phyloP scores from a whole-genome alignment of 92 coral and sea anemone species.

The Porites evermanni region DNA sequence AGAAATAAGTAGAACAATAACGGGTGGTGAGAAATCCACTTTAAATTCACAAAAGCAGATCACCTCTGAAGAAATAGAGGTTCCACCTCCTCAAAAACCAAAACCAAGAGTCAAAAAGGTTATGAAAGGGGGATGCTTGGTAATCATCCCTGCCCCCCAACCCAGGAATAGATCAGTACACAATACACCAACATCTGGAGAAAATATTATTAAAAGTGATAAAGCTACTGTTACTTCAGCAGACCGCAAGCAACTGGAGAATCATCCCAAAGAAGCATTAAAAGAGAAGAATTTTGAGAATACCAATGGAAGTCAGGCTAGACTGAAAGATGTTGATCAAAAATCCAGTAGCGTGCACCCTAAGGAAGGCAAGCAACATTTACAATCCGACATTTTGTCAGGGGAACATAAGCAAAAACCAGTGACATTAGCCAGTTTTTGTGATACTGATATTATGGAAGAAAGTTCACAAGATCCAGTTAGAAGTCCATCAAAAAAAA shows the following conservation, averaged over 20 bases:
- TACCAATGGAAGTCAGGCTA: not conserved
- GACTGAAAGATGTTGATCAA: not conserved
- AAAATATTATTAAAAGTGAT: not conserved
- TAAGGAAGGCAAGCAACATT: not conserved
- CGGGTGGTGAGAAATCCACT: not conserved
- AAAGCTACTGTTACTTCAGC: not conserved
- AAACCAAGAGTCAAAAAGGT: slow-evolving; percentile 73
- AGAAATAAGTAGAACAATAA: not conserved
- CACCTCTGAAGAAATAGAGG: not conserved
- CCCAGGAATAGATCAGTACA: slow-evolving; percentile 11
- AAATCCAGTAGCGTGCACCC: not conserved
- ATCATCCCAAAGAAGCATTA: not conserved
- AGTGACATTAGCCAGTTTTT: not conserved
- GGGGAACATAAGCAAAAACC: not conserved
- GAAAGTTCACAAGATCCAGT: not conserved
- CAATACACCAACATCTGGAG: not conserved
- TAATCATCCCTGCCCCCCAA: slow-evolving; percentile 64
- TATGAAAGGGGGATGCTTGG: slow-evolving; percentile 73
- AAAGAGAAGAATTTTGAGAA: not conserved
- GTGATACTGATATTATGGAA: not conserved
- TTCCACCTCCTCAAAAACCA: slow-evolving; percentile 10
- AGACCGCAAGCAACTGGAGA: not conserved
- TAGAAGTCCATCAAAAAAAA: not conserved
- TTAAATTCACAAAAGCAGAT: not conserved
- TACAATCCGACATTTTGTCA: not conserved